A percentile compares a stretch with the other conserved stretches of the same genome.
phyloP scores from a whole-genome alignment of 1,140 invertebrate genomes.

The Hermatobates lingyangjiaoensis region DNA sequence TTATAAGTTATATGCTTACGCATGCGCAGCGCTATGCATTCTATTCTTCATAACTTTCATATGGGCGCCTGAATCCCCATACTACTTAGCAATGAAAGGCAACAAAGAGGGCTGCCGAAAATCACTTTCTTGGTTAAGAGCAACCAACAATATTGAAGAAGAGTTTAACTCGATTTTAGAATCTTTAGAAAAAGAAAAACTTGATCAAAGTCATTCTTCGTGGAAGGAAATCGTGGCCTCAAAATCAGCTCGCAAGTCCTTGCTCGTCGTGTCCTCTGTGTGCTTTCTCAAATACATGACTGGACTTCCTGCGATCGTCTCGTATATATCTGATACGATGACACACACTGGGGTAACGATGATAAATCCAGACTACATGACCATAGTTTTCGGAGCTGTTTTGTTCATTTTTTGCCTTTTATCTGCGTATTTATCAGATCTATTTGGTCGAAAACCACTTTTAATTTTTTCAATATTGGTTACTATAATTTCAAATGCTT shows the following conservation, averaged over 20 bases:
- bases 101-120: slow-evolving; percentile 4
- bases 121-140: slow-evolving; percentile 13
- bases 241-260: slow-evolving; percentile 7
- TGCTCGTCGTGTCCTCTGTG: slow-evolving; percentile 10
- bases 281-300: slow-evolving; percentile 12
- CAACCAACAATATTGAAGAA: slow-evolving; percentile 9
- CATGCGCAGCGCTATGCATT: slow-evolving; percentile 23
- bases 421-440: slow-evolving; percentile 21
- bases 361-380: slow-evolving; percentile 3
- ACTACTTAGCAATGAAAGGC: slow-evolving; percentile 33
- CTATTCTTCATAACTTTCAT: slow-evolving; percentile 25
- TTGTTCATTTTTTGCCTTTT: slow-evolving; percentile 19
- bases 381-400: slow-evolving; percentile 23
- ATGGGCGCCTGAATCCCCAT: slow-evolving; percentile 66
- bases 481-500: slow-evolving; percentile 8
- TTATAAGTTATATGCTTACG: slow-evolving; percentile 44
- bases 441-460: slow-evolving; percentile 24
- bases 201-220: slow-evolving; percentile 3
- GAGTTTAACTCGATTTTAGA: slow-evolving; percentile 12
- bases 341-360: slow-evolving; percentile 25
- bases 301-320: slow-evolving; percentile 11
- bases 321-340: slow-evolving; percentile 24
- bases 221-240: slow-evolving; percentile 12
- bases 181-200: slow-evolving; percentile 9
- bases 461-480: slow-evolving; percentile 22